Base-by-base conservation (phyloP, 2,888 invertebrate genomes). In the Caenorhabditis macrosperma region DNA sequence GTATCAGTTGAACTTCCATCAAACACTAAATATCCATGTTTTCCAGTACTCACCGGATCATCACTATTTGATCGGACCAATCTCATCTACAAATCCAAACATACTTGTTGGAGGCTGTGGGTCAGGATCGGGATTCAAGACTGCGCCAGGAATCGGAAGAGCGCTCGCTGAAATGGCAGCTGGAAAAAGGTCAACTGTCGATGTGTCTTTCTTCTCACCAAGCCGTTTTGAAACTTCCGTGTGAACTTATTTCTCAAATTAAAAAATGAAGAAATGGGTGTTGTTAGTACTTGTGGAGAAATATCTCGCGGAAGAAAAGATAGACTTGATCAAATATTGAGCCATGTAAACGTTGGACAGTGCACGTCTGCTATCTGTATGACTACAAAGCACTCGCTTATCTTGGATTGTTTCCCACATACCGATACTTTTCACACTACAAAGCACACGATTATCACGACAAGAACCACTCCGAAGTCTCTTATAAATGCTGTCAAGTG, bases 41-140 rank as follows among this genome's bases (percentile, higher is more conserved):
- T 30, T 46, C 54, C 20, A 85, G 85, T 68, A 76, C 30, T 85
- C 85, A 24, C 78, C 74, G 6, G 85, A 85, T 54, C 74, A 76
- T 28, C 76, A 80, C 33, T 85, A 85, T 41, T 50, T 85, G 17
- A 75, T 85, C 38, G 85, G 72, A 9, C 72, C 80, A 52, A 66
- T 74, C 4, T 67, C 78, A 1, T 74, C 76, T 0, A 22, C 30
- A 20, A 52, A 55, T 7, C 50, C 68, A 35, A 88, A 87, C 64
- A 74, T 89, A 38, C 59, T 88, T 4, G 67, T 89, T 26, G 87
- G 81, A 9, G 86, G 84, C 1, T 88, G 88, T 30, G 85, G 88
- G 17, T 86, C 85, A 10, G 89, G 89, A 17, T 88, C 86, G 0
- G 89, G 89, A 28, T 89, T 89, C 81, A 89, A 89, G 76, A 64